phyloP scores from a whole-genome alignment of 2,113 vertebrate species.

The Glaucomys volans region DNA sequence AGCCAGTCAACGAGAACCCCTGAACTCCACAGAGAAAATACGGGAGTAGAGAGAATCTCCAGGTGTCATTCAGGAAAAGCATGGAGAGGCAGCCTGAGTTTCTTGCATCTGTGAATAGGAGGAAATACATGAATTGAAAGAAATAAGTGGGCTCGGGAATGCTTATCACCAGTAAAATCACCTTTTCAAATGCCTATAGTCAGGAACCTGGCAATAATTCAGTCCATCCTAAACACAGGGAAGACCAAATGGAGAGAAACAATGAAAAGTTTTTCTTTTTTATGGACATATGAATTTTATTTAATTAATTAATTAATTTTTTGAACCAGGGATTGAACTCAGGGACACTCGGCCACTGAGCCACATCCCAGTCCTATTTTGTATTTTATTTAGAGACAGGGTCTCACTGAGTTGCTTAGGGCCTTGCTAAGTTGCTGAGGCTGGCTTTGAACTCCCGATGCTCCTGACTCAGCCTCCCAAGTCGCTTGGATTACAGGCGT shows the following conservation, averaged over 20 bases:
- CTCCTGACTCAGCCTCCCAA: too few relatives aligned
- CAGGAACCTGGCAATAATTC: neutral
- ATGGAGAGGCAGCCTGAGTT: neutral
- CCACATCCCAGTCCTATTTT: too few relatives aligned
- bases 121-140: neutral
- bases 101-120: neutral
- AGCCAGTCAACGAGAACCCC: neutral
- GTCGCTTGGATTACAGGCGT: too few relatives aligned
- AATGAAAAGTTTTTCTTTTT: neutral
- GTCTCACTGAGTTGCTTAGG: too few relatives aligned
- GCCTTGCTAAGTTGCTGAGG: too few relatives aligned
- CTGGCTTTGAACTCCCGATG: too few relatives aligned
- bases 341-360: too few relatives aligned
- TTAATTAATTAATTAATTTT: too few relatives aligned
- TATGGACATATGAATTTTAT: neutral
- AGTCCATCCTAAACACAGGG: neutral
- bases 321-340: too few relatives aligned
- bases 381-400: too few relatives aligned
- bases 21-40: neutral
- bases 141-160: neutral
- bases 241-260: neutral
- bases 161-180: neutral
- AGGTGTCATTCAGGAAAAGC: neutral
- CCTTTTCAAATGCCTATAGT: neutral
- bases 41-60: too few relatives aligned